Evolutionary conservation across 2,113 vertebrate species (phyloP).

Genomic region (Marmota flaviventris): DNA sequence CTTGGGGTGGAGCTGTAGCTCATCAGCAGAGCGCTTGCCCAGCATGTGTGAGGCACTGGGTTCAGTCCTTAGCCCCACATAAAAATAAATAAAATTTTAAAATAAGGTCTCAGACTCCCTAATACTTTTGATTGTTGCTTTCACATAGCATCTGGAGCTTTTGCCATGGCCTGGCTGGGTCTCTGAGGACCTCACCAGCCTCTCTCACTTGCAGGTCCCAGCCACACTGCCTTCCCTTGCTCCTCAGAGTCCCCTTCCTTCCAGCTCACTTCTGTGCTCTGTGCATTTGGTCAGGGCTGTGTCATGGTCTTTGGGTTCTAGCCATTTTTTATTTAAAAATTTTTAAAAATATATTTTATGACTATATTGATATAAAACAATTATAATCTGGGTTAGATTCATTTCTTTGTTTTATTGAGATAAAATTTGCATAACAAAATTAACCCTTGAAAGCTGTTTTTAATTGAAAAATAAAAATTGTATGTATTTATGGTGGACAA

Average conservation of each 20-base stretch:
- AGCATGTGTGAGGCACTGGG: too few relatives aligned
- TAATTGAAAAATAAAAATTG: not conserved
- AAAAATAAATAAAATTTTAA: too few relatives aligned
- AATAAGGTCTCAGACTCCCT: not conserved
- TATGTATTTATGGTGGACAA: not conserved
- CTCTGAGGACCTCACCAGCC: not conserved
- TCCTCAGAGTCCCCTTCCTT: not conserved
- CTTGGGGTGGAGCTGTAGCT: too few relatives aligned
- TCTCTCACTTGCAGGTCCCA: too few relatives aligned
- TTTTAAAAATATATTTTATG: not conserved
- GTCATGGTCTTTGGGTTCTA: not conserved
- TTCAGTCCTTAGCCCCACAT: too few relatives aligned
- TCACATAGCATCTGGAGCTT: not conserved
- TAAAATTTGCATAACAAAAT: slow-evolving; percentile 33
- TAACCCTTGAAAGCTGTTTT: not conserved
- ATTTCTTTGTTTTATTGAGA: not conserved
- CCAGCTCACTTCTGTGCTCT: not conserved
- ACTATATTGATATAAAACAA: not conserved
- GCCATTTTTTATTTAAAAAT: not conserved
- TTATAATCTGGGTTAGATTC: not conserved
- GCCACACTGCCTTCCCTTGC: not conserved
- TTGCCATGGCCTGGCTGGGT: not conserved
- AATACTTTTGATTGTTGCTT: not conserved
- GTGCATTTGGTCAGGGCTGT: not conserved
- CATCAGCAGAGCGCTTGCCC: too few relatives aligned